Evolutionary conservation across 2,797 vertebrate genomes (phyloP).

Genomic region (Molossus alvarezi): DNA sequence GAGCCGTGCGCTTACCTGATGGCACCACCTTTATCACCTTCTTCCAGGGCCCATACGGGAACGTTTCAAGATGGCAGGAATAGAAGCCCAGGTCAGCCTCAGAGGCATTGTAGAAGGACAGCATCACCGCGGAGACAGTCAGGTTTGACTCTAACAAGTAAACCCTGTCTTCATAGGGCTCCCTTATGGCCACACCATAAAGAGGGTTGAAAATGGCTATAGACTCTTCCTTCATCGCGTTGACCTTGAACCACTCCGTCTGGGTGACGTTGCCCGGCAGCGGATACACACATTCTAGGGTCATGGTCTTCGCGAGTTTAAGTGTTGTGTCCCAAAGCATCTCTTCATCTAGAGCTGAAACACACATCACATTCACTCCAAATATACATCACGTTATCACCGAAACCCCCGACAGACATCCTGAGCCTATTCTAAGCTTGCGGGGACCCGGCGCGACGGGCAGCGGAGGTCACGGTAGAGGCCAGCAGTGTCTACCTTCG

Average conservation of each 20-base stretch:
- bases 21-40: conserved; percentile 90
- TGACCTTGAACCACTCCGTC: conserved; percentile 92
- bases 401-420: neutral
- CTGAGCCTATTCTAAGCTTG: neutral
- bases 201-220: conserved; percentile 90
- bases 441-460: neutral
- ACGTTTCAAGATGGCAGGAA: conserved; percentile 91
- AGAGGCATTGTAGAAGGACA: conserved; percentile 91
- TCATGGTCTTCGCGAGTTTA: conserved; percentile 91
- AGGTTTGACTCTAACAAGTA: conserved; percentile 88
- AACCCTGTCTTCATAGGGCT: conserved; percentile 89
- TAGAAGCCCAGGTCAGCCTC: conserved; percentile 92
- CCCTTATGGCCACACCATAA: conserved; percentile 79
- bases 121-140: conserved; percentile 88
- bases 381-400: neutral
- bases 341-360: conserved; percentile 77
- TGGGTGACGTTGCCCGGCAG: conserved; percentile 90
- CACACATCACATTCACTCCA: neutral
- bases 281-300: conserved; percentile 92
- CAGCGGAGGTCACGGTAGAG: neutral
- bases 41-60: conserved; percentile 91
- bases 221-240: conserved; percentile 70
- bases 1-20: conserved; percentile 89
- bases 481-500: neutral
- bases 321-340: conserved; percentile 85